Conservation (phyloP, 2,113 vertebrate genomes). For the Rhipidura dahli region DNA sequence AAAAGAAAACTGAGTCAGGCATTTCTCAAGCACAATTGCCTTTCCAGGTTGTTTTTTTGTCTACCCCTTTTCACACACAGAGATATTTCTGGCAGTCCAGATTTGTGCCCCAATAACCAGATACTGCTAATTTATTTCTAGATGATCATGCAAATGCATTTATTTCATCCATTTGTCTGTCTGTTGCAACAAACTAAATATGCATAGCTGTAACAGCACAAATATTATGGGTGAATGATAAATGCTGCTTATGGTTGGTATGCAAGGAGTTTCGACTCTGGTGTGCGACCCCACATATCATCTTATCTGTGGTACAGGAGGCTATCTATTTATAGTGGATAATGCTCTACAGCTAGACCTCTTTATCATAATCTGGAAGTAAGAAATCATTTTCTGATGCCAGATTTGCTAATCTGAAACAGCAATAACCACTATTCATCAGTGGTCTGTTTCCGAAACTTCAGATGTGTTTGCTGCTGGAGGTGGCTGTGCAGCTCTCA, state of each 20-base stretch:
- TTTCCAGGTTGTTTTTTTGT: not conserved
- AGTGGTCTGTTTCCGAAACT: not conserved
- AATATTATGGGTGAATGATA: not conserved
- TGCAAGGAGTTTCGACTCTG: not conserved
- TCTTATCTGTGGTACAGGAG: not conserved
- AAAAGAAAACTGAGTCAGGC: not conserved
- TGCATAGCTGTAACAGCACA: not conserved
- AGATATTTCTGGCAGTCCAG: not conserved
- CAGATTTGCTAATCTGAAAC: not conserved
- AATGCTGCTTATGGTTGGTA: not conserved
- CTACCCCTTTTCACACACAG: rapidly evolving
- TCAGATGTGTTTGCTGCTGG: not conserved
- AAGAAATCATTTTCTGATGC: not conserved
- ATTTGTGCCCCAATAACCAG: not conserved
- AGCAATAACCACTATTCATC: not conserved
- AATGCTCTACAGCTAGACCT: not conserved
- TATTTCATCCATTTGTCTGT: not conserved
- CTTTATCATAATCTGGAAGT: not conserved
- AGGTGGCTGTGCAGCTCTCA: not conserved
- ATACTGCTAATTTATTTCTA: not conserved
- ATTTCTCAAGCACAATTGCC: not conserved
- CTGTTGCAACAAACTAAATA: not conserved
- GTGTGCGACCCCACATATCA: not conserved
- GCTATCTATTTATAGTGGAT: not conserved
- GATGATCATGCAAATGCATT: not conserved